Base-by-base conservation (phyloP, 2,888 invertebrate genomes). In the Stegophylla sp. region DNA sequence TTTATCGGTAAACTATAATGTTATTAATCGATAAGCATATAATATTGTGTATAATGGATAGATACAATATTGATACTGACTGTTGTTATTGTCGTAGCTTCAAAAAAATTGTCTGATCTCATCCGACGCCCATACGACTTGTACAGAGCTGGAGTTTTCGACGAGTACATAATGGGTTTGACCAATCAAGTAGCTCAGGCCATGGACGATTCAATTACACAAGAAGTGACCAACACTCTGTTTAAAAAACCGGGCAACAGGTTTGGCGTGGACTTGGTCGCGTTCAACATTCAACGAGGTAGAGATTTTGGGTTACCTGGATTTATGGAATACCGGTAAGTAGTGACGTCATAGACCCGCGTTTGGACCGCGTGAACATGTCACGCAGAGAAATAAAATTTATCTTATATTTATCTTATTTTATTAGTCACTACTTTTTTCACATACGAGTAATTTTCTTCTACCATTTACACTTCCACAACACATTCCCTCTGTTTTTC, bases 121-220 rank as follows among this genome's bases (percentile, higher is more conserved):
- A 95, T 96, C 85, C 90, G 95, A 85, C 91, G 95, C 85, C 96
- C 96, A 0, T 95, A 92, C 86, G 96, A 96, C 87, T 88, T 96
- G 83, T 96, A 96, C 87, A 90, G 95, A 85, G 94, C 96, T 48
- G 95, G 96, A 81, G 93, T 95, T 3, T 88, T 96, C 61, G 96
- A 96, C 86, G 95, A 96, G 87, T 96, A 96, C 86, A 91, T 96
- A 51, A 95, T 96, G 94, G 96, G 96, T 59, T 88, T 96, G 84
- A 93, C 95, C 92, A 96, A 96, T 87, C 96, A 96, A 88, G 95
- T 95, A 41, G 95, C 96, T 1, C 95, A 96, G 86, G 95, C 95
- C 86, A 95, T 96, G 94, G 96, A 96, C 86, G 95, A 96, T 86
- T 95, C 95, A 0, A 94, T 96, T 84, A 96, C 96, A 0, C 89